Conservation (phyloP, 2,888 invertebrate genomes). For the Cyrtodaria siliqua region DNA sequence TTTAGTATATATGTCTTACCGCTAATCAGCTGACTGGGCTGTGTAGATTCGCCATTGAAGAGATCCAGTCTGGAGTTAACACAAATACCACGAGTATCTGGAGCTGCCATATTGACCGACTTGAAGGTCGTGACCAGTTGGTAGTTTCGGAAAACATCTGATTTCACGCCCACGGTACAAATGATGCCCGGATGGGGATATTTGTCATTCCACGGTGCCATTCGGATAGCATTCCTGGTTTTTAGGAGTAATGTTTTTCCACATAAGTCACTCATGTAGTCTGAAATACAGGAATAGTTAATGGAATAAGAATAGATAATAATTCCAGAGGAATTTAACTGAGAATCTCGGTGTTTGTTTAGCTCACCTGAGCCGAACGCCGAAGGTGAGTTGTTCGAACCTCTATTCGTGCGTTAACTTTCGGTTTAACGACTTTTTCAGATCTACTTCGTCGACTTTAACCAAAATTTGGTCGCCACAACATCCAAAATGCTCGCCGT, state of each 20-base stretch:
- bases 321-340: no score
- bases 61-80: conserved; percentile 5
- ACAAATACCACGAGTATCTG: background rate
- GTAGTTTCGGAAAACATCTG: background rate
- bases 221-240: conserved; percentile 5
- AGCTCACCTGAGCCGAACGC: no score
- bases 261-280: conserved; percentile 13
- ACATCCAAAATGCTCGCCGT: no score
- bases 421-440: no score
- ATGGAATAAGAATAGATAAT: no score
- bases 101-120: background rate
- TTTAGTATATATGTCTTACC: background rate
- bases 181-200: conserved; percentile 6
- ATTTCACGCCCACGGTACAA: conserved; percentile 13
- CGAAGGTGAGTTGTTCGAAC: no score
- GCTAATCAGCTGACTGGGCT: background rate
- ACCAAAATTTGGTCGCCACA: no score
- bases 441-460: no score
- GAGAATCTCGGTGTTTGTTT: no score
- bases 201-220: conserved; percentile 11
- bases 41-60: background rate
- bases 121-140: conserved; percentile 13
- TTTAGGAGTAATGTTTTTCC: conserved; percentile 3
- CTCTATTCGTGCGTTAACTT: no score
- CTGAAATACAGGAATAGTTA: conserved; percentile 2